Evolutionary conservation across 2,797 vertebrate species (phyloP).

Genomic region (Anguilla anguilla): DNA sequence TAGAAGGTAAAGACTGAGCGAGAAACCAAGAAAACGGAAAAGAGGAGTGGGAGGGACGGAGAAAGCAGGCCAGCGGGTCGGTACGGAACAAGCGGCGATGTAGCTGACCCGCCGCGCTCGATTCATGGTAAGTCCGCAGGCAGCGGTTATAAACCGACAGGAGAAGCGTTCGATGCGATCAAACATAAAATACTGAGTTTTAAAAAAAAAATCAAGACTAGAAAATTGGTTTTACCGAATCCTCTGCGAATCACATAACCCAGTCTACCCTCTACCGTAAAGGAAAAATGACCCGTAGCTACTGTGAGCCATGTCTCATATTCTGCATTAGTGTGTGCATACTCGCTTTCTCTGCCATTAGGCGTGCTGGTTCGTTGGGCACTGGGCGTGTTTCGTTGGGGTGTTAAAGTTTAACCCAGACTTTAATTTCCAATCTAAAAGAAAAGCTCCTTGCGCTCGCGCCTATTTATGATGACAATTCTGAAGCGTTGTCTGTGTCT

Average conservation of each 20-base stretch:
- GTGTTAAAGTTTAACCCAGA: no score
- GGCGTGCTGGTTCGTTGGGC: no score
- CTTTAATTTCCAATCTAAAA: no score
- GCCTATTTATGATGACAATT: not conserved
- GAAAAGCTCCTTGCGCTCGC: not conserved
- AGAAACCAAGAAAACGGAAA: conserved; percentile 44
- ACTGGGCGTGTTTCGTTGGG: no score
- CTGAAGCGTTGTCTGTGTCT: not conserved
- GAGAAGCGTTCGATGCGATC: conserved; percentile 12
- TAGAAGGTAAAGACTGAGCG: not conserved
- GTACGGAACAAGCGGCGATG: conserved; percentile 61
- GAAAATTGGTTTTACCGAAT: not conserved
- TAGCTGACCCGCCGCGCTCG: conserved; percentile 61
- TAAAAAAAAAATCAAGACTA: no score
- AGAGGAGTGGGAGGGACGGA: conserved; percentile 37
- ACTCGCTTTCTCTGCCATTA: not conserved
- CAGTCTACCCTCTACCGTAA: not conserved
- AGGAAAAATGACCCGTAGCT: not conserved
- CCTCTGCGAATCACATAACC: not conserved
- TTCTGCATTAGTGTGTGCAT: not conserved
- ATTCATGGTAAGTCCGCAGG: conserved; percentile 71
- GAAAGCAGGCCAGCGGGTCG: conserved; percentile 44
- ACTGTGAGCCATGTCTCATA: not conserved
- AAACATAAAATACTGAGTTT: not conserved
- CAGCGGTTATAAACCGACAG: not conserved